phyloP scores from a whole-genome alignment of 2,888 invertebrate species.

The Apamea crenata region DNA sequence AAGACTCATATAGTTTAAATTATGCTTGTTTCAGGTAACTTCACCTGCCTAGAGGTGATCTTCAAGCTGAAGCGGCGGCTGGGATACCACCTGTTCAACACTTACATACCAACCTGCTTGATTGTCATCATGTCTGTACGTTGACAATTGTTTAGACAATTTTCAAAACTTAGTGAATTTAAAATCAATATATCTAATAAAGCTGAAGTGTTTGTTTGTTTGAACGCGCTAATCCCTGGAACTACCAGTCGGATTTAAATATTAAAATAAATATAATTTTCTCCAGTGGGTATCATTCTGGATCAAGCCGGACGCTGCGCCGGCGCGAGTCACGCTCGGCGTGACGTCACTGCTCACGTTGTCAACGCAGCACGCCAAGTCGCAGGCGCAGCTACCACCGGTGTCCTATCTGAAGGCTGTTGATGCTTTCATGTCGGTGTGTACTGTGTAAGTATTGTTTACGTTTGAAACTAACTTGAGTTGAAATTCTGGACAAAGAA shows the following conservation, averaged over 20 bases:
- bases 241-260: too few species aligned
- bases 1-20: neutral
- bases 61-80: constrained; percentile 96
- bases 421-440: constrained; percentile 98
- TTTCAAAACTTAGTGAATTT: too few species aligned
- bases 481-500: neutral
- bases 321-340: constrained; percentile 97
- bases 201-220: too few species aligned
- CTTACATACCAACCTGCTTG: constrained; percentile 97
- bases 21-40: constrained; percentile 92
- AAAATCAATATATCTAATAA: too few species aligned
- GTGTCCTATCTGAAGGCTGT: constrained; percentile 98
- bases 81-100: constrained; percentile 98
- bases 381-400: constrained; percentile 97
- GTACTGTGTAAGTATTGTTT: constrained; percentile 92
- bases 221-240: too few species aligned
- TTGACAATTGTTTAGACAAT: neutral
- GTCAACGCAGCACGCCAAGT: constrained; percentile 98
- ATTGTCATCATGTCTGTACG: constrained; percentile 98
- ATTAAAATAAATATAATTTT: neutral
- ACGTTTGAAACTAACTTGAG: neutral
- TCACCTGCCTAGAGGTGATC: constrained; percentile 97
- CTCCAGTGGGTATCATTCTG: constrained; percentile 97
- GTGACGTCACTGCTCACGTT: constrained; percentile 97
- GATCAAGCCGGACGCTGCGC: constrained; percentile 98